These are phyloP conservation scores for Cryptoleucopteryx plumbea DNA, from an alignment of 2,113 vertebrate genomes.

Conservation along the genomic window DNA sequence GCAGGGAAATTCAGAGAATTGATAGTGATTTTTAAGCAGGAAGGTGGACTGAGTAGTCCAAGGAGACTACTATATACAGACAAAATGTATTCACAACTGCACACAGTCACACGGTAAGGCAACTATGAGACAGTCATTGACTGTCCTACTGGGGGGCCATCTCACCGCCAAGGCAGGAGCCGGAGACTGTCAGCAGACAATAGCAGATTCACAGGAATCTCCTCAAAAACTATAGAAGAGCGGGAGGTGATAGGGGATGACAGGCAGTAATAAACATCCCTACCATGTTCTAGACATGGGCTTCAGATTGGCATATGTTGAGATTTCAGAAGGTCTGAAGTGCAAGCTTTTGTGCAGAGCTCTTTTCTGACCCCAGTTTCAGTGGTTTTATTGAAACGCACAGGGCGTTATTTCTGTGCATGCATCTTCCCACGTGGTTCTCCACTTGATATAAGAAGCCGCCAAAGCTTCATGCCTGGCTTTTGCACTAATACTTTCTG, in stretches of 20 bases:
- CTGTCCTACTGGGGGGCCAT: background rate
- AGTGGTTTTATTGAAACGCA: background rate
- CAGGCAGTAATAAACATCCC: background rate
- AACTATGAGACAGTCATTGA: background rate
- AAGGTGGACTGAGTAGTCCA: background rate
- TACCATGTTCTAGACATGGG: background rate
- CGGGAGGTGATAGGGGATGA: background rate
- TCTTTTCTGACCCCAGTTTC: background rate
- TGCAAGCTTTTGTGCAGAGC: background rate
- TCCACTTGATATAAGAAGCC: background rate
- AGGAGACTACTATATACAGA: background rate
- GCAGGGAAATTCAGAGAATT: background rate
- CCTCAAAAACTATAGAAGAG: background rate
- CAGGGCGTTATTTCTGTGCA: background rate
- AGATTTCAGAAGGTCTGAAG: background rate
- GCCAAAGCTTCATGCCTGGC: background rate
- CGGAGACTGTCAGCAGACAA: background rate
- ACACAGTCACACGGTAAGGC: background rate
- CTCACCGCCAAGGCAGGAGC: background rate
- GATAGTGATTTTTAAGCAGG: background rate
- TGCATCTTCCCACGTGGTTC: background rate
- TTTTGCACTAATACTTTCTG: background rate
- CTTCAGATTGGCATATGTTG: rapidly evolving
- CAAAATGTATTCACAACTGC: background rate
- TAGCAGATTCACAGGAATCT: background rate